Evolutionary conservation across 2,888 invertebrate species (phyloP).

Genomic region (Acholoe squamosa): DNA sequence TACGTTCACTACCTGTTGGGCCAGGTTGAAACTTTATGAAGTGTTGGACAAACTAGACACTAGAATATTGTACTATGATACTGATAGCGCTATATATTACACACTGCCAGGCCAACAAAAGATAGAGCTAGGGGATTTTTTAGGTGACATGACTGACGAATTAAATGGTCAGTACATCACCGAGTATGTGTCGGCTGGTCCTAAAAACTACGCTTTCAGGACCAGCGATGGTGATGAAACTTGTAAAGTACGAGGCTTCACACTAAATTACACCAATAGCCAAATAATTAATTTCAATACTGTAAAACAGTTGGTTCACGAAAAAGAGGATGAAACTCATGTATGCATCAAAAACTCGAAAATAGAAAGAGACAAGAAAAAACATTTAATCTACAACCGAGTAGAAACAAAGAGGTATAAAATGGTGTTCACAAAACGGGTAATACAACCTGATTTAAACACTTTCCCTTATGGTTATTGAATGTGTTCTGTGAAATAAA

Average conservation of each 20-base stretch:
- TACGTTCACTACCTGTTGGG: constrained; percentile 42
- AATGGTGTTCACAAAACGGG: constrained; percentile 20
- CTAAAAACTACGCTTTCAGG: background rate
- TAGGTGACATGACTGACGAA: constrained; percentile 28
- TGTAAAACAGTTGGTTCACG: background rate
- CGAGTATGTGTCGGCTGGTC: background rate
- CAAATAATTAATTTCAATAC: background rate
- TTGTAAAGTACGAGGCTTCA: background rate
- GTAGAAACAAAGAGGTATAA: background rate
- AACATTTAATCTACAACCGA: background rate
- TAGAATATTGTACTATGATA: constrained; percentile 50
- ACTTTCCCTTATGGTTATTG: constrained; percentile 31
- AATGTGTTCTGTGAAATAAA: background rate
- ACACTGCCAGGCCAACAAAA: background rate
- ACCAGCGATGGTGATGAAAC: background rate
- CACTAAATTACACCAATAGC: background rate
- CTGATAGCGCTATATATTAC: constrained; percentile 23
- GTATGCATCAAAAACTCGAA: background rate
- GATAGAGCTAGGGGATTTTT: background rate
- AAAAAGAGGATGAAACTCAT: background rate
- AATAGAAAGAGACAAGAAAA: background rate
- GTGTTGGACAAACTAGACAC: constrained; percentile 73
- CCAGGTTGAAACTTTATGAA: constrained; percentile 61
- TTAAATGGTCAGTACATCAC: constrained; percentile 77
- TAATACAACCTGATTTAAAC: constrained; percentile 24